Evolutionary conservation across 2,888 invertebrate genomes (phyloP).

Genomic region (Protophormia terraenovae): DNA sequence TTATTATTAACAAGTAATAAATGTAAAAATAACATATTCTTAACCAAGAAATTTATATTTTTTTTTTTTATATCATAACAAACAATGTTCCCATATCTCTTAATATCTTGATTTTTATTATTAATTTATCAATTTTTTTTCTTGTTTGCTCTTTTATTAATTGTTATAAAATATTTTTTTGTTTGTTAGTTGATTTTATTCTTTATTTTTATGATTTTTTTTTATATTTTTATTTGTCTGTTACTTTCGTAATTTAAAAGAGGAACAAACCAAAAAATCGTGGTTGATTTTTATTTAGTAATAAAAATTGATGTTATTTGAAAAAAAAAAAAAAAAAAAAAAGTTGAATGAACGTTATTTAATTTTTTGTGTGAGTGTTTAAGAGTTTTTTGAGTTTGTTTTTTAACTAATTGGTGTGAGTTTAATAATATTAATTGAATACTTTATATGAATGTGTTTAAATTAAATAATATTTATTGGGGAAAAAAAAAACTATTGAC

Average conservation of each 20-base stretch:
- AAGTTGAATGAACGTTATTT: not conserved
- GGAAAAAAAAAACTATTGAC: not conserved
- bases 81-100: not conserved
- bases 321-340: too few relatives aligned
- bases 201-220: not conserved
- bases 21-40: not conserved
- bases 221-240: not conserved
- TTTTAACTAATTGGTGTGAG: not conserved
- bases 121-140: not conserved
- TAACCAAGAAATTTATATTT: not conserved
- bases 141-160: too few relatives aligned
- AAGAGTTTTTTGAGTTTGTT: not conserved
- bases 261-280: not conserved
- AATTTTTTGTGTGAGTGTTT: not conserved
- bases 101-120: not conserved
- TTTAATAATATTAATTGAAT: slow-evolving; percentile 1
- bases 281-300: not conserved
- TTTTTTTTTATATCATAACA: too few relatives aligned
- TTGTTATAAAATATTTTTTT: too few relatives aligned
- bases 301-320: not conserved
- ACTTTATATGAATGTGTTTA: not conserved
- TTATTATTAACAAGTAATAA: not conserved
- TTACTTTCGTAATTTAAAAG: not conserved
- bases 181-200: too few relatives aligned
- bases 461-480: not conserved